phyloP scores from a whole-genome alignment of 2,888 invertebrate genomes.

The Hemaris fuciformis region DNA sequence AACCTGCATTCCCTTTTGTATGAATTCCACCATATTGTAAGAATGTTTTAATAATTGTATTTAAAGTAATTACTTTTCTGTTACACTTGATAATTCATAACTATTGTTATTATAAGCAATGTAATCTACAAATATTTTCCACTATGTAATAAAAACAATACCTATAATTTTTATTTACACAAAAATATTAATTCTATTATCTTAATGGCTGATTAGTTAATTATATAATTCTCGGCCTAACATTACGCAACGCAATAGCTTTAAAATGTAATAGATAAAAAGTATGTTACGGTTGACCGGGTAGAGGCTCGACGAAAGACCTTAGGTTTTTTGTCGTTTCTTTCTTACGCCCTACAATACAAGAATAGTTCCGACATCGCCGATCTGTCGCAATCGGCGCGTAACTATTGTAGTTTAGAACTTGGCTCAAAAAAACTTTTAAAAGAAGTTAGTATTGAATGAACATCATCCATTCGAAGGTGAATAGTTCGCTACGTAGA shows the following conservation, averaged over 20 bases:
- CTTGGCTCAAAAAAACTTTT: constrained; percentile 6
- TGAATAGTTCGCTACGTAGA: not conserved
- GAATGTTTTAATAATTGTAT: too few species aligned
- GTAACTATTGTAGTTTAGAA: constrained; percentile 1
- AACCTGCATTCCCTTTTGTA: not conserved
- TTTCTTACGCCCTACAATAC: constrained; percentile 1
- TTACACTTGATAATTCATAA: too few species aligned
- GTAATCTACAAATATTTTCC: too few species aligned
- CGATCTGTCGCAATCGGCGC: not conserved
- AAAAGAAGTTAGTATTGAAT: not conserved
- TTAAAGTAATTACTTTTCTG: too few species aligned
- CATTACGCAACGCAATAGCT: not conserved
- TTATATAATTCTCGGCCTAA: not conserved
- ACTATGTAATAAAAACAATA: too few species aligned
- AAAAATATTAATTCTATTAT: too few species aligned
- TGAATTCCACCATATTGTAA: not conserved
- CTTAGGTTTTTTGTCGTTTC: not conserved
- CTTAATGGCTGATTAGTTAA: not conserved
- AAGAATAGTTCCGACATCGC: constrained; percentile 1
- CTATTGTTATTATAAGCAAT: too few species aligned
- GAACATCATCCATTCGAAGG: not conserved
- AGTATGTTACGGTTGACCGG: not conserved
- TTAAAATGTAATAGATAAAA: not conserved
- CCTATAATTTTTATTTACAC: too few species aligned
- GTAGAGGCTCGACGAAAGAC: not conserved